A percentile compares a stretch with the other conserved stretches of the same genome.
Evolutionary conservation across 2,113 vertebrate species (phyloP).

Genomic region (Proterorhinus semilunaris): DNA sequence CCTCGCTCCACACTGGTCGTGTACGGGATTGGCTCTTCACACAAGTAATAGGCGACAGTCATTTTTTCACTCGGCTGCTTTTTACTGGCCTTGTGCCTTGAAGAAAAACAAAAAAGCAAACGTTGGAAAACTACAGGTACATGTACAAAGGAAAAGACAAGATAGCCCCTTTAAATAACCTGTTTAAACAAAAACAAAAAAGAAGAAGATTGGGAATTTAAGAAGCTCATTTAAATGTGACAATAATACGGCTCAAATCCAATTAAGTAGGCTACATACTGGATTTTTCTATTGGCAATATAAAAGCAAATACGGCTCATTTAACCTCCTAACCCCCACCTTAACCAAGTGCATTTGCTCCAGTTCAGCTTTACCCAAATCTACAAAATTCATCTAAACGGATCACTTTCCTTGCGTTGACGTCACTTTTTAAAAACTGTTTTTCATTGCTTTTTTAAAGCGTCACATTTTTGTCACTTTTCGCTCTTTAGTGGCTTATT

Average conservation of each 20-base stretch:
- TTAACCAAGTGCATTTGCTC: no score
- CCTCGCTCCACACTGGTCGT: constrained; percentile 84
- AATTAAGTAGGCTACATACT: neutral
- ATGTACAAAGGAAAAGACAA: neutral
- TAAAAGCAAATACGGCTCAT: neutral
- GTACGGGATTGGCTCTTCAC: constrained; percentile 94
- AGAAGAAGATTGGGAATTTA: neutral
- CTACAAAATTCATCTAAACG: no score
- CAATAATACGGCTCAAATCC: no score
- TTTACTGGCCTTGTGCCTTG: constrained; percentile 82
- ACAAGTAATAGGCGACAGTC: constrained; percentile 95
- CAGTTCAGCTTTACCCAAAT: no score
- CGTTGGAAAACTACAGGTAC: neutral
- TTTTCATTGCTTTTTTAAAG: no score
- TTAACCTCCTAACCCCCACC: no score
- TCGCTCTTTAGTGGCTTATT: no score
- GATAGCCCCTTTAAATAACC: neutral
- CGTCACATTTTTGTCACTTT: no score
- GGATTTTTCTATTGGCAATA: neutral
- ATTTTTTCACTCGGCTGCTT: constrained; percentile 82
- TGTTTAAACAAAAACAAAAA: neutral
- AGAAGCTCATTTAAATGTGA: neutral
- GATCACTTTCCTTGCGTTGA: no score
- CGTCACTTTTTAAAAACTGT: no score
- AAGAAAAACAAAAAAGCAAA: constrained; percentile 6